phyloP scores from a whole-genome alignment of 2,888 invertebrate genomes.

The Sarcophaga variegata region DNA sequence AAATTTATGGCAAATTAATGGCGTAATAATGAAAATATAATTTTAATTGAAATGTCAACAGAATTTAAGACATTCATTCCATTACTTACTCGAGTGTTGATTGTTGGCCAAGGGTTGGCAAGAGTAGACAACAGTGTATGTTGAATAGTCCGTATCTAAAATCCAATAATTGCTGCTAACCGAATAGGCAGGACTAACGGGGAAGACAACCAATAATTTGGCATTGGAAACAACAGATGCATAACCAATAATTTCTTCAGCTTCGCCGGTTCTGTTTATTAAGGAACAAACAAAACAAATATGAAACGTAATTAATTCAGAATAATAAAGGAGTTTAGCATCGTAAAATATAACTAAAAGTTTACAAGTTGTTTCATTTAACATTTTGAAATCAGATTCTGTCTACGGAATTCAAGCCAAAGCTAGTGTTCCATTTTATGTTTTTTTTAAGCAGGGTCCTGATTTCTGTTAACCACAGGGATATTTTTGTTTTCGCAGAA shows the following conservation, averaged over 20 bases:
- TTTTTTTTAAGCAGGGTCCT: too few relatives aligned
- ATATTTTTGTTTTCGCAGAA: too few relatives aligned
- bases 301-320: neutral
- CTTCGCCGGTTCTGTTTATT: constrained; percentile 46
- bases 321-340: neutral
- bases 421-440: too few relatives aligned
- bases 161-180: constrained; percentile 82
- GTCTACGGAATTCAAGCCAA: too few relatives aligned
- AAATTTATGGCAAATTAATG: constrained; percentile 1
- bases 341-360: too few relatives aligned
- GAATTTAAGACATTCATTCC: neutral
- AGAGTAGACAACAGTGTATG: constrained; percentile 84
- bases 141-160: constrained; percentile 84
- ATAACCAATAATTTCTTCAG: constrained; percentile 62
- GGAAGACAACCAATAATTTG: constrained; percentile 68
- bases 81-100: constrained; percentile 64
- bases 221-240: constrained; percentile 63
- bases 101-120: constrained; percentile 76
- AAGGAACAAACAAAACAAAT: neutral
- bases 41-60: constrained; percentile 33
- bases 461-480: too few relatives aligned
- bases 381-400: too few relatives aligned
- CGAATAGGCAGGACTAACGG: constrained; percentile 41
- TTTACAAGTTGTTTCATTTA: too few relatives aligned
- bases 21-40: neutral